Evolutionary conservation across 2,888 invertebrate species (phyloP).

Genomic region (Thumatha senex): DNA sequence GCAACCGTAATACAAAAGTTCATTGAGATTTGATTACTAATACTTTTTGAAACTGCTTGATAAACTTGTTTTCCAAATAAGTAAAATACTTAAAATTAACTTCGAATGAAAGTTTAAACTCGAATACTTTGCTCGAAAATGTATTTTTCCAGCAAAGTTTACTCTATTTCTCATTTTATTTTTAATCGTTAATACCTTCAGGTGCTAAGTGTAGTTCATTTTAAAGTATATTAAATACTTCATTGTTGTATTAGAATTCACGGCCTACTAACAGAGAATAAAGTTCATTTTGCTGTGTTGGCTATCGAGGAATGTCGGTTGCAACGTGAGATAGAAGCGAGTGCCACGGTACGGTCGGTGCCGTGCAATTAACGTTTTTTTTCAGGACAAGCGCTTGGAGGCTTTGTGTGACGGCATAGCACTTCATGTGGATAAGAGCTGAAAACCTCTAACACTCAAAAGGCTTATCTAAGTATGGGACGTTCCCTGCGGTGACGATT

Average conservation of each 20-base stretch:
- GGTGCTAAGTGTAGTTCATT: constrained; percentile 47
- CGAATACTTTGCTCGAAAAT: constrained; percentile 4
- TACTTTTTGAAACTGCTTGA: too few relatives aligned
- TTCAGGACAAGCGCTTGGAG: constrained; percentile 63
- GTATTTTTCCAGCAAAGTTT: constrained; percentile 28
- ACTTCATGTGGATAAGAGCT: constrained; percentile 59
- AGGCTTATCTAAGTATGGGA: constrained; percentile 56
- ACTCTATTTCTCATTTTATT: constrained; percentile 36
- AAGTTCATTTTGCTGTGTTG: constrained; percentile 38
- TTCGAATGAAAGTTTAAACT: too few relatives aligned
- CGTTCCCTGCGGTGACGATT: constrained; percentile 40
- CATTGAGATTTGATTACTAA: too few relatives aligned
- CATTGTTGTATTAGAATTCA: constrained; percentile 18
- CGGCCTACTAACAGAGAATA: constrained; percentile 26
- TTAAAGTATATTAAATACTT: constrained; percentile 41
- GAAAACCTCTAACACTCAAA: constrained; percentile 56
- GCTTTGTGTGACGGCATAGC: constrained; percentile 65
- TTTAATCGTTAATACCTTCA: constrained; percentile 44
- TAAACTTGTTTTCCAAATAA: too few relatives aligned
- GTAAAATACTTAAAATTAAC: too few relatives aligned
- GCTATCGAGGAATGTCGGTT: constrained; percentile 47
- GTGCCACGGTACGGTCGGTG: constrained; percentile 50
- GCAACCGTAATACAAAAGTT: too few relatives aligned
- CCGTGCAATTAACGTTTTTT: constrained; percentile 76
- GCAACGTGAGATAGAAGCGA: constrained; percentile 49